These are phyloP conservation scores for Acrocephalus scirpaceus DNA, from an alignment of 2,797 vertebrate species.

Conservation along the genomic window DNA sequence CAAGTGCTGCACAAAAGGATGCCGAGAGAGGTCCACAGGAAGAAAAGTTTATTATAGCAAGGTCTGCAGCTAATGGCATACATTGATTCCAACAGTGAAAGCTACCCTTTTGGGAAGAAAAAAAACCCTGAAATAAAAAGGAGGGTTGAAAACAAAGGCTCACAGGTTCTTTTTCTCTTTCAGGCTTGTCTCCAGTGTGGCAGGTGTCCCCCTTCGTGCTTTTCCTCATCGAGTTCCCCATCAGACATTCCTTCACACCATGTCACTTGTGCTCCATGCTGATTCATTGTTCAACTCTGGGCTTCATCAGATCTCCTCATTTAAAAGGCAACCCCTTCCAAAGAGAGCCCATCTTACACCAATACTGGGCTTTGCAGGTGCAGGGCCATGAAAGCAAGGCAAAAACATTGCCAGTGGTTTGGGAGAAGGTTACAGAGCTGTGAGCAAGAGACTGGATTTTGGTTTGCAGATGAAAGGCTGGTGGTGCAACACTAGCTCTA, in stretches of 20 bases:
- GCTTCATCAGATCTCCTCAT: not conserved
- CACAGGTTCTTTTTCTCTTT: not conserved
- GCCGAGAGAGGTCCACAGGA: not conserved
- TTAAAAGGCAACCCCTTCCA: not conserved
- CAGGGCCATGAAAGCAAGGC: not conserved
- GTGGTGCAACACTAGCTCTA: not conserved
- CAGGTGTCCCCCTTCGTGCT: not conserved
- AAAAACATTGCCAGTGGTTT: not conserved
- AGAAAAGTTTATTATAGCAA: not conserved
- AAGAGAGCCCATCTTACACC: not conserved
- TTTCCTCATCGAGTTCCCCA: not conserved
- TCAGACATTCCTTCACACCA: not conserved
- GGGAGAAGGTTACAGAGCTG: not conserved
- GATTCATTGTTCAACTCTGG: not conserved
- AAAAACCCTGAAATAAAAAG: not conserved
- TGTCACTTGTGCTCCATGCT: not conserved
- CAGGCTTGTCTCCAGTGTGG: not conserved
- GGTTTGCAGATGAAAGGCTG: not conserved
- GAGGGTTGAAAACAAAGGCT: not conserved
- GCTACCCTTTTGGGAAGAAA: not conserved
- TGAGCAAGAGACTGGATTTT: not conserved
- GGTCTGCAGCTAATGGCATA: not conserved
- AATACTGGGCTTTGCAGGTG: not conserved
- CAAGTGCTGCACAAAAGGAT: not conserved
- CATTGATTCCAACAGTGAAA: not conserved